These are phyloP conservation scores for Athene noctua DNA, from an alignment of 2,113 vertebrate species.

Conservation along the genomic window DNA sequence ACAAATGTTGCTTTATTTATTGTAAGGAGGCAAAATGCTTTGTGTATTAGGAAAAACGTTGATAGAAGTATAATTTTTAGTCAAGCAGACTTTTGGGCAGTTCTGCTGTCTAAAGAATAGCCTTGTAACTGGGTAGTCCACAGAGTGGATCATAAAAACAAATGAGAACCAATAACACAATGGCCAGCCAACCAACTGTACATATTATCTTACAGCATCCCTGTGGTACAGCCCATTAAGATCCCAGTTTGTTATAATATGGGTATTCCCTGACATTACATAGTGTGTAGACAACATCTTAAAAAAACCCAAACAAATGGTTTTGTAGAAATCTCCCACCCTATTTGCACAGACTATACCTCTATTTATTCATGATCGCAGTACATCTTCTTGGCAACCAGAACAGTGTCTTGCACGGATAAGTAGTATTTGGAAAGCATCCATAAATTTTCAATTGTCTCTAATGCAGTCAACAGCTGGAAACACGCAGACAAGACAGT, in stretches of 20 bases:
- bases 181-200: not conserved
- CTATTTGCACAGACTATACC: not conserved
- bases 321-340: not conserved
- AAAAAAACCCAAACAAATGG: not conserved
- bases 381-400: not conserved
- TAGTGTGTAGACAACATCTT: not conserved
- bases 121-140: not conserved
- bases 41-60: not conserved
- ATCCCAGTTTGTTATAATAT: not conserved
- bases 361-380: not conserved
- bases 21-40: not conserved
- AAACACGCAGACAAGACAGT: not conserved
- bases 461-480: slow-evolving; percentile 13
- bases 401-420: not conserved
- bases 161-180: not conserved
- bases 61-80: not conserved
- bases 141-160: not conserved
- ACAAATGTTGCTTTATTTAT: not conserved
- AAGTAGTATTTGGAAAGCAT: slow-evolving; percentile 8
- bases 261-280: not conserved
- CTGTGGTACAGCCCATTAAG: not conserved
- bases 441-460: not conserved
- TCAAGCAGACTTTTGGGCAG: not conserved
- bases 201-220: not conserved
- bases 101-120: not conserved